phyloP scores from a whole-genome alignment of 2,797 vertebrate genomes.

The Scarus forsteni region DNA sequence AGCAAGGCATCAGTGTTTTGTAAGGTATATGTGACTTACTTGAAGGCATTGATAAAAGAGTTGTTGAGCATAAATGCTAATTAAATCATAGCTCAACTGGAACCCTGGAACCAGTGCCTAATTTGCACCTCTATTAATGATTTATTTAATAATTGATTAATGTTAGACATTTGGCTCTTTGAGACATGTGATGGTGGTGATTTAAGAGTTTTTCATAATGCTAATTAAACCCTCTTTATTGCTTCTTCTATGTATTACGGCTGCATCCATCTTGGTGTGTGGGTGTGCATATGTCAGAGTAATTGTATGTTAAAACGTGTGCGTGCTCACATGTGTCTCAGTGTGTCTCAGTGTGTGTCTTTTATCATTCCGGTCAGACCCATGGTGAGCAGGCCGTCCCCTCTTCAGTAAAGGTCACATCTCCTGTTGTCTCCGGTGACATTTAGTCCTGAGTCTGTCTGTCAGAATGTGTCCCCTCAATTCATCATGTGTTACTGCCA shows the following conservation, averaged over 20 bases:
- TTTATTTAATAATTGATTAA: too few relatives aligned
- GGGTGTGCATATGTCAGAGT: slow-evolving; percentile 5
- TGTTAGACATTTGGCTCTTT: too few relatives aligned
- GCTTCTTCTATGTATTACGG: slow-evolving; percentile 5
- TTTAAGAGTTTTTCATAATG: too few relatives aligned
- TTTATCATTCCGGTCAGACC: slow-evolving; percentile 62
- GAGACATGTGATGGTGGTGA: too few relatives aligned
- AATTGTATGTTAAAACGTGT: slow-evolving; percentile 18
- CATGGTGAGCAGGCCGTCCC: slow-evolving; percentile 35
- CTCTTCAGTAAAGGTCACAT: slow-evolving; percentile 69
- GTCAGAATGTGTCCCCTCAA: slow-evolving; percentile 48
- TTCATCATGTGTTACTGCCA: slow-evolving; percentile 33
- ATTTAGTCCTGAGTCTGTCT: slow-evolving; percentile 67
- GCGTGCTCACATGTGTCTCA: slow-evolving; percentile 6
- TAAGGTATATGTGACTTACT: too few relatives aligned
- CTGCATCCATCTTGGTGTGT: neutral
- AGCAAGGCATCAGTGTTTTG: too few relatives aligned
- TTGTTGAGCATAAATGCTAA: too few relatives aligned
- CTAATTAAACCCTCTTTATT: neutral
- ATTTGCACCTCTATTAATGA: too few relatives aligned
- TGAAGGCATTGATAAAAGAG: too few relatives aligned
- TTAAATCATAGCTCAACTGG: too few relatives aligned
- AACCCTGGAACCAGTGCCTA: too few relatives aligned
- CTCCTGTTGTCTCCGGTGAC: slow-evolving; percentile 67
- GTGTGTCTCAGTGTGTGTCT: slow-evolving; percentile 14